Evolutionary conservation across 2,797 vertebrate species (phyloP), one percentile per base, ranked within the genome.

Genomic region (Thripadectes ignobilis): DNA sequence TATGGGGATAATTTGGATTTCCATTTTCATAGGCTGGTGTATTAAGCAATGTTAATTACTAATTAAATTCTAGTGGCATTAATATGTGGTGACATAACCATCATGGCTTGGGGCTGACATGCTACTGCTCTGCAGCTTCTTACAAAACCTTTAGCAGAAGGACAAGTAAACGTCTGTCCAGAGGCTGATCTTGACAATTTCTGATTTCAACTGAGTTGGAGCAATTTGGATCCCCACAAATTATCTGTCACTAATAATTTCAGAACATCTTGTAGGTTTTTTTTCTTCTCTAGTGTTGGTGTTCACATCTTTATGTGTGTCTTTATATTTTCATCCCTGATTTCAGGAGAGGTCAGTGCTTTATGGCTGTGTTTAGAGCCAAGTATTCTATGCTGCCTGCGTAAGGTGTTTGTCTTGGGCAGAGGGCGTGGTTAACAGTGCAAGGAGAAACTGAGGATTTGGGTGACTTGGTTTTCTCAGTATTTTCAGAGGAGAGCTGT

Each of bases 381-480:
- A 58, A 34, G 12, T 22, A 12, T 41, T 62, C 45, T 45, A 18
- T 2, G 0, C 49, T 54, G 52, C 13, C 11, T 26, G 16, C 34
- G 22, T 26, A 13, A 14, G 7, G n/a, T 46, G 5, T 39, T 55
- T 45, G 4, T 46, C 14, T 52, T 1, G 1, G 34, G 18, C 5
- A 61, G 29, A 9, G 9, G 4, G 63, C 4, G 4, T 19, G 29
- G 7, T 18, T 71, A 46, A n/a, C 5, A 3, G 6, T 52, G 14
- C 38, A 61, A 66, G 20, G 39, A 55, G 22, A 58, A 76, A n/a
- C 2, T 22, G 3, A 23, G 21, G 6, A 22, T 67, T 65, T 58
- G 21, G 9, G 10, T 7, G 34, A 18, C 10, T 54, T 71, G 7
- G 3, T 62, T 74, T 57, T 20, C 34, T 54, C 30, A 18, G 12